These are phyloP conservation scores for Muricea muricata DNA, from an alignment of 92 coral and sea anemone genomes.

Conservation along the genomic window DNA sequence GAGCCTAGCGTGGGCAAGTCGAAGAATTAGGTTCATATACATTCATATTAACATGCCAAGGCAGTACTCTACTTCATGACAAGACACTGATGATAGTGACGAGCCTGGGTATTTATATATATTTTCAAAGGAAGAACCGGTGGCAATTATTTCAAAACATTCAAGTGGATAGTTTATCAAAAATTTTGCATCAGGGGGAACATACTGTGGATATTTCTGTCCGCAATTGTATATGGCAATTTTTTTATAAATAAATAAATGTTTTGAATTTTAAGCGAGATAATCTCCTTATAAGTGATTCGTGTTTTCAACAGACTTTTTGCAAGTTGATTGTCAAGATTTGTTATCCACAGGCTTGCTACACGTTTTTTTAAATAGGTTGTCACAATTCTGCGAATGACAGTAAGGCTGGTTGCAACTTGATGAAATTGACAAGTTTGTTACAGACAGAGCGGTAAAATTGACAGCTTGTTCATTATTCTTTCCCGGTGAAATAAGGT, in stretches of 20 bases:
- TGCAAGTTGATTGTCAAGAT: no score
- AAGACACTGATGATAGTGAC: background rate
- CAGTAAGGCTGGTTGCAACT: no score
- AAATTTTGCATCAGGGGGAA: background rate
- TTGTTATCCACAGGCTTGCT: no score
- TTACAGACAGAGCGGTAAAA: no score
- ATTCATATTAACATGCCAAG: background rate
- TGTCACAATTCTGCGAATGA: no score
- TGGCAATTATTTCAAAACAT: background rate
- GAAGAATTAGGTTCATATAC: background rate
- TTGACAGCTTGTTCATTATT: no score
- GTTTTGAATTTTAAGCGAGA: background rate
- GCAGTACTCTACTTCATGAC: background rate
- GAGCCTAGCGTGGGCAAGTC: background rate
- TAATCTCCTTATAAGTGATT: background rate
- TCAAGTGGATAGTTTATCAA: background rate
- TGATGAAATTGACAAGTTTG: no score
- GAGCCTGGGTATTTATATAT: background rate
- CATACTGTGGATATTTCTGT: conserved; percentile 1
- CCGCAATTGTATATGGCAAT: conserved; percentile 4
- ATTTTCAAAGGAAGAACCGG: background rate
- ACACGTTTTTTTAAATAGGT: no score
- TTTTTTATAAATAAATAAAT: conserved; percentile 9
- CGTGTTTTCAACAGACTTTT: no score
- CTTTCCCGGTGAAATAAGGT: no score